These are phyloP conservation scores for Meganola albula DNA, from an alignment of 2,888 invertebrate genomes.

Conservation along the genomic window DNA sequence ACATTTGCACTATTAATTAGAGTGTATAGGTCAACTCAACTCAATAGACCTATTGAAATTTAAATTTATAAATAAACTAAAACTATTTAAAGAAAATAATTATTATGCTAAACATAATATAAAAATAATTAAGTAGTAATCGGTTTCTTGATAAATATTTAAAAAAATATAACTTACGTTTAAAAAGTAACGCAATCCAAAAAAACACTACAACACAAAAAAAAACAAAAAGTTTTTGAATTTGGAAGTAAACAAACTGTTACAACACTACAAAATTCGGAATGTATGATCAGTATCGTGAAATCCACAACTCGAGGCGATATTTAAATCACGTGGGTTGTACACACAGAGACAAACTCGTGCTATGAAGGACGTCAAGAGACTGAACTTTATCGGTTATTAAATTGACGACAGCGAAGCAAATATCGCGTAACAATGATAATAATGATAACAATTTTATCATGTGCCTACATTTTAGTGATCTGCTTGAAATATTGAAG, in stretches of 20 bases:
- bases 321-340: constrained; percentile 16
- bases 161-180: too few species aligned
- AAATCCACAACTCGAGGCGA: constrained; percentile 8
- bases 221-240: constrained; percentile 8
- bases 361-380: constrained; percentile 9
- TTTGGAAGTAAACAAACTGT: constrained; percentile 17
- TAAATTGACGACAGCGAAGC: constrained; percentile 15
- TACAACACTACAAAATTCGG: constrained; percentile 11
- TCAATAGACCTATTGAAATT: too few species aligned
- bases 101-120: too few species aligned
- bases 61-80: too few species aligned
- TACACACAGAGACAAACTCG: constrained; percentile 14
- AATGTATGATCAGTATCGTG: constrained; percentile 4
- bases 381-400: too few species aligned
- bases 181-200: background rate
- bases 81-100: too few species aligned
- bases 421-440: constrained; percentile 1
- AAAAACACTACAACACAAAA: constrained; percentile 12
- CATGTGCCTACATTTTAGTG: too few species aligned
- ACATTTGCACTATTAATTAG: too few species aligned
- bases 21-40: too few species aligned
- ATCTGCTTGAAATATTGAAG: too few species aligned
- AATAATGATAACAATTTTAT: background rate
- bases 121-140: too few species aligned
- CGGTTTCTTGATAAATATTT: too few species aligned